Conservation (phyloP, 1,140 invertebrate genomes). For the Protaetia brevitarsis region DNA sequence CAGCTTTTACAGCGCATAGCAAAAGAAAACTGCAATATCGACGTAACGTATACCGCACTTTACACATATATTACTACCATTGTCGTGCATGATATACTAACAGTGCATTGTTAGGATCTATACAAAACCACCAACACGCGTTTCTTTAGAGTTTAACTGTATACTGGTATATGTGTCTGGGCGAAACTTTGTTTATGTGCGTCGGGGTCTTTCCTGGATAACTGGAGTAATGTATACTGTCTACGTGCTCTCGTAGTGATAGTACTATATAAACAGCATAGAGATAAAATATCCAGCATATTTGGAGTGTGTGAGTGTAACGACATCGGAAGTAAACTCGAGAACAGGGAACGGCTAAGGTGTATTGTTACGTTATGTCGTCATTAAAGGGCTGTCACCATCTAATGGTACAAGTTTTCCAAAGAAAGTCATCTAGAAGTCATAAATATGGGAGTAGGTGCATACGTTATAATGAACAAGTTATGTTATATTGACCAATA, state of each 20-base stretch:
- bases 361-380: no score
- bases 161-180: conserved; percentile 1
- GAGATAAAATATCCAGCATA: neutral
- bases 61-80: conserved; percentile 15
- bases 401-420: no score
- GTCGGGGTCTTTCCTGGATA: neutral
- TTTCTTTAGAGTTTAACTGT: conserved; percentile 14
- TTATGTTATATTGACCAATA: no score
- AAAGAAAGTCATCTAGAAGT: no score
- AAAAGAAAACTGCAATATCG: conserved; percentile 16
- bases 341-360: no score
- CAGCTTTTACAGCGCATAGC: neutral
- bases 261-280: conserved; percentile 1
- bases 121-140: conserved; percentile 17
- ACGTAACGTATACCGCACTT: conserved; percentile 2
- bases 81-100: conserved; percentile 18
- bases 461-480: no score
- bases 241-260: conserved; percentile 4
- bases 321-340: neutral
- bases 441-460: no score
- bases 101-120: conserved; percentile 6
- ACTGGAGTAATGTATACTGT: neutral
- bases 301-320: neutral
- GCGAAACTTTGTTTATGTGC: conserved; percentile 3
- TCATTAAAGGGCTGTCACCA: no score